These are phyloP conservation scores for Adela reaumurella DNA, from an alignment of 2,888 invertebrate genomes.

Conservation along the genomic window DNA sequence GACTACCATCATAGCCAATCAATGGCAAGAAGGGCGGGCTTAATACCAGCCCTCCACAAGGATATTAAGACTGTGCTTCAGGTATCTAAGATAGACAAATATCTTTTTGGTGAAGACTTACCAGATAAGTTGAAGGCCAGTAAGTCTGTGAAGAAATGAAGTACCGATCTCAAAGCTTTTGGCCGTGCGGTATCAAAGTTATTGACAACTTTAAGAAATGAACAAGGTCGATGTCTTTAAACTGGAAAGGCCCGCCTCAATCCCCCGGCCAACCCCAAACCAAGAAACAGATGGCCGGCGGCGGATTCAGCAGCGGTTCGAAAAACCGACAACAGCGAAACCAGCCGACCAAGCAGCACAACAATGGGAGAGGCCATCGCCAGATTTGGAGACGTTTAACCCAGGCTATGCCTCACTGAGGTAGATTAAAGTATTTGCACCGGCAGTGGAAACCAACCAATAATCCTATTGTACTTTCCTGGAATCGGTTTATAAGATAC, in stretches of 20 bases:
- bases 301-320: neutral
- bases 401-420: neutral
- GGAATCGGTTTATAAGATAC: neutral
- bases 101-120: neutral
- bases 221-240: neutral
- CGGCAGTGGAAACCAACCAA: neutral
- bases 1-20: neutral
- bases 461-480: neutral
- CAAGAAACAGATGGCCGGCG: neutral
- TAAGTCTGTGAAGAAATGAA: neutral
- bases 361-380: neutral
- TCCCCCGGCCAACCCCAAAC: neutral
- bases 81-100: neutral
- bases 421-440: neutral
- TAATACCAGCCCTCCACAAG: neutral
- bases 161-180: neutral
- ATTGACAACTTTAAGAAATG: neutral
- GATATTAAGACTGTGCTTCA: neutral
- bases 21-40: neutral
- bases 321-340: neutral
- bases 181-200: neutral
- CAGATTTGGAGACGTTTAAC: neutral
- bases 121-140: neutral
- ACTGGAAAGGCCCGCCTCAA: neutral
- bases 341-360: neutral